Conservation (phyloP, 1,140 invertebrate species). For the Drosophila tani region DNA sequence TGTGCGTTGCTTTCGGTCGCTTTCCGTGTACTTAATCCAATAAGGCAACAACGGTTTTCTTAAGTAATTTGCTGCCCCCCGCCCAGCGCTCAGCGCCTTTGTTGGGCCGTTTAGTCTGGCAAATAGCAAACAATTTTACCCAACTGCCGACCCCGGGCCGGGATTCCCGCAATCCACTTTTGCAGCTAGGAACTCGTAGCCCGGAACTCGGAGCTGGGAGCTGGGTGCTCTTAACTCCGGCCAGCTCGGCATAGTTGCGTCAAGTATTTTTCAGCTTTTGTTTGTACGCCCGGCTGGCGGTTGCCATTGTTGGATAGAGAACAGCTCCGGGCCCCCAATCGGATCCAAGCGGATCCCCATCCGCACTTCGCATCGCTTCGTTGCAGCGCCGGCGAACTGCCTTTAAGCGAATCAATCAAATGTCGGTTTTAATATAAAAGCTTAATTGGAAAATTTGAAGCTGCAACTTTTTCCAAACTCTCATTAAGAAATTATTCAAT, state of each 20-base stretch:
- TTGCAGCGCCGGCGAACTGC: slow-evolving; percentile 11
- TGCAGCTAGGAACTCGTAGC: slow-evolving; percentile 23
- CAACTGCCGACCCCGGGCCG: slow-evolving; percentile 31
- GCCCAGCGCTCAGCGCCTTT: slow-evolving; percentile 18
- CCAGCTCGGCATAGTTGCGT: slow-evolving; percentile 69
- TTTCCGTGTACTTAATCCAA: slow-evolving; percentile 66
- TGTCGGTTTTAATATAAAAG: slow-evolving; percentile 74
- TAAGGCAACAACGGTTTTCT: slow-evolving; percentile 82
- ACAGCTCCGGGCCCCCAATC: slow-evolving; percentile 12
- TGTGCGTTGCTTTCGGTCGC: slow-evolving; percentile 58
- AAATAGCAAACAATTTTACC: slow-evolving; percentile 76
- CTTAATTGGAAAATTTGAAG: slow-evolving; percentile 70
- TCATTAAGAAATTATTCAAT: slow-evolving; percentile 77
- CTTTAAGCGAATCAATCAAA: slow-evolving; percentile 79
- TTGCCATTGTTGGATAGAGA: slow-evolving; percentile 47
- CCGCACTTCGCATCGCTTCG: not conserved
- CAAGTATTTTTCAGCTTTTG: slow-evolving; percentile 80
- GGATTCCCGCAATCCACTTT: slow-evolving; percentile 14
- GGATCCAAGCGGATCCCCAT: not conserved
- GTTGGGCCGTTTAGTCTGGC: slow-evolving; percentile 77
- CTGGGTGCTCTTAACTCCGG: slow-evolving; percentile 27
- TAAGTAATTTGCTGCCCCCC: slow-evolving; percentile 77
- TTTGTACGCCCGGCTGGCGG: slow-evolving; percentile 61
- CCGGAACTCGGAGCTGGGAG: slow-evolving; percentile 19
- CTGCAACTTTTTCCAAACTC: slow-evolving; percentile 41